These are phyloP conservation scores for Falcunculus frontatus DNA, from an alignment of 2,113 vertebrate genomes.

Conservation along the genomic window DNA sequence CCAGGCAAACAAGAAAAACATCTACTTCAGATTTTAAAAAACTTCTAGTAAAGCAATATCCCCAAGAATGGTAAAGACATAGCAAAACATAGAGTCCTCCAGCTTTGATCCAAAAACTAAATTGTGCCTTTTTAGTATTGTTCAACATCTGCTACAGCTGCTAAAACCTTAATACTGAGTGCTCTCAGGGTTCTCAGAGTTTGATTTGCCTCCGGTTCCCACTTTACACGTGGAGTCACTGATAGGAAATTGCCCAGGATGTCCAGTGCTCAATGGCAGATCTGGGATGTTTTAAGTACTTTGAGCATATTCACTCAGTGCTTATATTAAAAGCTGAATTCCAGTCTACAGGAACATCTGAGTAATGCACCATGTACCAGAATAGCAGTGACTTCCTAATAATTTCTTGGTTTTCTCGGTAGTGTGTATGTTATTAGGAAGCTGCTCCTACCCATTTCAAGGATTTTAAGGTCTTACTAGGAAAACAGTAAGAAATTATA, in stretches of 20 bases:
- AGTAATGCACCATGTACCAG: background rate
- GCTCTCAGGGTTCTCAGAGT: background rate
- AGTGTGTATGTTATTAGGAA: background rate
- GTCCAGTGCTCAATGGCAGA: background rate
- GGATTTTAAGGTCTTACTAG: background rate
- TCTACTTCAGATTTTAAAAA: background rate
- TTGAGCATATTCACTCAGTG: background rate
- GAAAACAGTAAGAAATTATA: background rate
- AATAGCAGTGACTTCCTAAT: background rate
- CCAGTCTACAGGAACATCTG: background rate
- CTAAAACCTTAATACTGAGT: background rate
- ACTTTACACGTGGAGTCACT: background rate
- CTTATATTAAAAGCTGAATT: background rate
- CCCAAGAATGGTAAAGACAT: background rate
- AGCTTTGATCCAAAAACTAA: background rate
- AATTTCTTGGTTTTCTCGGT: background rate
- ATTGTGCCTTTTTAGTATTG: background rate
- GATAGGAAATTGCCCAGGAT: background rate
- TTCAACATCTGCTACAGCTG: background rate
- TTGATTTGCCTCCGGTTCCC: background rate
- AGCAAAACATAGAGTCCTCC: background rate
- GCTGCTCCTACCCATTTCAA: background rate
- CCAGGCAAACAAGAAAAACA: background rate
- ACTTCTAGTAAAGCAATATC: background rate
- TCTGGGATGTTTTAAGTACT: background rate